Conservation (phyloP, 2,797 vertebrate genomes). For the Luscinia luscinia region DNA sequence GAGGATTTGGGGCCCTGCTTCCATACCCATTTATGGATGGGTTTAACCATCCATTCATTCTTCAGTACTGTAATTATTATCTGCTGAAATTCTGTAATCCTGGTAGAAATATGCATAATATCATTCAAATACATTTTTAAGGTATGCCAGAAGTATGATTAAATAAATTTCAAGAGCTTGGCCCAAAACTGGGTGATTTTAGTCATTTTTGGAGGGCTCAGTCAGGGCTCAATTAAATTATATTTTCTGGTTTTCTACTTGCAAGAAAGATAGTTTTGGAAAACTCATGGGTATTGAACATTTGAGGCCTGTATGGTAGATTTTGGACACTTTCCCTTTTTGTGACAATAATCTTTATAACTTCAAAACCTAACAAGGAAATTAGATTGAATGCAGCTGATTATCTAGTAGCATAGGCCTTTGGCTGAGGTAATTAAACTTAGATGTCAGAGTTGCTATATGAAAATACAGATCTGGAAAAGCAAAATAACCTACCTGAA, state of each 20-base stretch:
- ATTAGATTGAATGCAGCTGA: background rate
- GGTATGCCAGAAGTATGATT: background rate
- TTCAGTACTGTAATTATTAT: background rate
- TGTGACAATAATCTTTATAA: background rate
- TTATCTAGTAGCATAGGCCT: background rate
- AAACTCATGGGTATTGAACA: background rate
- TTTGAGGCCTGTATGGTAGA: background rate
- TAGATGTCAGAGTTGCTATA: background rate
- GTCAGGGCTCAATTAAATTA: background rate
- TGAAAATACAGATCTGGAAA: background rate
- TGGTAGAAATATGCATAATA: background rate
- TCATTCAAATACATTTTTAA: background rate
- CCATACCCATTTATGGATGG: background rate
- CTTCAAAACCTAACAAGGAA: background rate
- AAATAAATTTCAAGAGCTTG: background rate
- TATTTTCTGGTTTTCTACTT: background rate
- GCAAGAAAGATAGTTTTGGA: background rate
- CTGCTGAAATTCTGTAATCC: background rate
- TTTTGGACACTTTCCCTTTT: background rate
- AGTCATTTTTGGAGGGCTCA: background rate
- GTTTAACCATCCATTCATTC: background rate
- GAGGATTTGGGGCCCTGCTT: background rate
- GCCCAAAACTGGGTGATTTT: background rate
- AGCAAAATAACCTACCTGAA: background rate
- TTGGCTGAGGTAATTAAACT: background rate